Conservation (phyloP, 2,797 vertebrate species). For the Dendrocincla fuliginosa region DNA sequence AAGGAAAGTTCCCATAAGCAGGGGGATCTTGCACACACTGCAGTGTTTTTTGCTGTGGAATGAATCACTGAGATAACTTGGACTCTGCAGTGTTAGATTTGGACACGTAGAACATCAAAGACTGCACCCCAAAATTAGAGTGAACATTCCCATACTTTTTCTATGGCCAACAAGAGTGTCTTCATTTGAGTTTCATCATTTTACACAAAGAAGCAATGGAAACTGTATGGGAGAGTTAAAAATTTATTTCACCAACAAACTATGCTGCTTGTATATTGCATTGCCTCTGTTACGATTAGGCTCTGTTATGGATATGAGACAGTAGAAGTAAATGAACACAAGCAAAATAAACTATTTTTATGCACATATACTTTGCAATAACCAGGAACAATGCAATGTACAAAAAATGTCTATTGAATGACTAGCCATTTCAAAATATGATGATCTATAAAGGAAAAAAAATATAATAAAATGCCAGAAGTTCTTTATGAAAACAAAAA, state of each 20-base stretch:
- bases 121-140: not conserved
- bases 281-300: not conserved
- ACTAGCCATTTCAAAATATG: conserved; percentile 4
- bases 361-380: not conserved
- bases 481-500: not conserved
- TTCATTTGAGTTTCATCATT: not conserved
- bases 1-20: not conserved
- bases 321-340: not conserved
- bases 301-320: not conserved
- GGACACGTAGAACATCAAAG: not conserved
- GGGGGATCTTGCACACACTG: not conserved
- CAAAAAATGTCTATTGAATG: not conserved
- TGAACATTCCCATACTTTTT: not conserved
- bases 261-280: not conserved
- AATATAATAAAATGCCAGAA: not conserved
- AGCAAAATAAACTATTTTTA: not conserved
- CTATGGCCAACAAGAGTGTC: not conserved
- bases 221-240: not conserved
- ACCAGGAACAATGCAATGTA: not conserved
- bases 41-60: not conserved
- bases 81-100: not conserved
- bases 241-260: not conserved
- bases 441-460: not conserved
- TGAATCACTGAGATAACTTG: not conserved
- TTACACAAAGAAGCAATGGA: not conserved